These are phyloP conservation scores for Microcebus tavaratra DNA, from an alignment of 2,113 vertebrate species.

Conservation along the genomic window DNA sequence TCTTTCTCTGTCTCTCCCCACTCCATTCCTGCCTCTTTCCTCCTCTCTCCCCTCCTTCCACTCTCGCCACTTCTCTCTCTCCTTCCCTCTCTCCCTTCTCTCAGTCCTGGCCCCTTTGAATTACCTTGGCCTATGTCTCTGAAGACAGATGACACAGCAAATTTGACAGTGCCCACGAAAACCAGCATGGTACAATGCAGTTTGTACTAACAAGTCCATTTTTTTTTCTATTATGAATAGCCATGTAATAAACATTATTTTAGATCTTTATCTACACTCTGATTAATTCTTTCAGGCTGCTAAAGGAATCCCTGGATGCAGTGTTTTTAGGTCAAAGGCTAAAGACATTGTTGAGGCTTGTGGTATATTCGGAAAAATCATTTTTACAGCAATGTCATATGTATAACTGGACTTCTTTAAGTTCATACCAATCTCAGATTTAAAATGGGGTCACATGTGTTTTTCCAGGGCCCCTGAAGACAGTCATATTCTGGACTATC, in stretches of 20 bases:
- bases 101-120: background rate
- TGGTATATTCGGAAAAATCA: background rate
- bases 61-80: background rate
- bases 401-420: background rate
- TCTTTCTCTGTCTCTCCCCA: background rate
- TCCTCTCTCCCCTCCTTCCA: background rate
- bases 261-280: conserved; percentile 23
- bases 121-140: conserved; percentile 1
- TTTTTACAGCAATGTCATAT: background rate
- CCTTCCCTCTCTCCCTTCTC: background rate
- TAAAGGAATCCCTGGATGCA: background rate
- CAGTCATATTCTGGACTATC: background rate
- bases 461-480: background rate
- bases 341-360: conserved; percentile 20
- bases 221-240: background rate
- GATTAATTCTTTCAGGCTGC: conserved; percentile 43
- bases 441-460: background rate
- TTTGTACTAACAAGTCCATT: background rate
- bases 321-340: conserved; percentile 29
- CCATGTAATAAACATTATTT: background rate
- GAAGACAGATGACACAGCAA: conserved; percentile 45
- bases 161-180: background rate
- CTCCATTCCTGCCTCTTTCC: background rate
- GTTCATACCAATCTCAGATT: background rate
- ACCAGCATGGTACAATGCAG: background rate